Percentiles rank a stretch among this genome's conserved stretches.
Conservation (phyloP, 2,888 invertebrate genomes). For the Octodonta nipae region DNA sequence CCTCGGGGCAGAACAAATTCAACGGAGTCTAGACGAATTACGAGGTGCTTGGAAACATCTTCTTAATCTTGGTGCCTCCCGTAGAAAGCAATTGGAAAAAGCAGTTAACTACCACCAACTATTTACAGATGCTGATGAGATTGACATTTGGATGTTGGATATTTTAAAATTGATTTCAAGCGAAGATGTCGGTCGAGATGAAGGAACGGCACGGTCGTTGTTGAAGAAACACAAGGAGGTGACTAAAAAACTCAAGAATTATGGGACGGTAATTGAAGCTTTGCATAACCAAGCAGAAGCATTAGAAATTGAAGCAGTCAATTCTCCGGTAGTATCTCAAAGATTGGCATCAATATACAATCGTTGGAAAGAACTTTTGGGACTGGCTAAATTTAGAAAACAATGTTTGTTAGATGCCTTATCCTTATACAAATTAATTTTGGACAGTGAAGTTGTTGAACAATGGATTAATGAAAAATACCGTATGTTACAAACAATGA, state of each 20-base stretch:
- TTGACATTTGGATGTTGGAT: slow-evolving; percentile 98
- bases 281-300: slow-evolving; percentile 53
- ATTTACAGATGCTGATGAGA: slow-evolving; percentile 97
- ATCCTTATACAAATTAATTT: slow-evolving; percentile 90
- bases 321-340: slow-evolving; percentile 69
- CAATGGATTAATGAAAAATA: slow-evolving; percentile 99
- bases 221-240: slow-evolving; percentile 98
- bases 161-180: slow-evolving; percentile 89
- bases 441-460: slow-evolving; percentile 96
- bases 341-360: slow-evolving; percentile 78
- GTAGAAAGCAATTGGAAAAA: slow-evolving; percentile 85
- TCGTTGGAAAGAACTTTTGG: slow-evolving; percentile 87
- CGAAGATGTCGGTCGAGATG: slow-evolving; percentile 94
- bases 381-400: slow-evolving; percentile 86
- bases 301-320: slow-evolving; percentile 70
- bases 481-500: slow-evolving; percentile 95
- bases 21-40: slow-evolving; percentile 78
- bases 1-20: slow-evolving; percentile 91
- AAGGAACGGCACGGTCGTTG: slow-evolving; percentile 92
- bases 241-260: slow-evolving; percentile 90
- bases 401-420: slow-evolving; percentile 95
- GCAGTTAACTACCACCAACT: slow-evolving; percentile 97
- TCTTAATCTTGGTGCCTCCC: slow-evolving; percentile 74
- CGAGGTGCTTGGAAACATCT: slow-evolving; percentile 91
- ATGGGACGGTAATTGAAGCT: slow-evolving; percentile 82